Conservation (phyloP, 35 echinoderm and acorn worm genomes). For the Strongylocentrotus purpuratus region DNA sequence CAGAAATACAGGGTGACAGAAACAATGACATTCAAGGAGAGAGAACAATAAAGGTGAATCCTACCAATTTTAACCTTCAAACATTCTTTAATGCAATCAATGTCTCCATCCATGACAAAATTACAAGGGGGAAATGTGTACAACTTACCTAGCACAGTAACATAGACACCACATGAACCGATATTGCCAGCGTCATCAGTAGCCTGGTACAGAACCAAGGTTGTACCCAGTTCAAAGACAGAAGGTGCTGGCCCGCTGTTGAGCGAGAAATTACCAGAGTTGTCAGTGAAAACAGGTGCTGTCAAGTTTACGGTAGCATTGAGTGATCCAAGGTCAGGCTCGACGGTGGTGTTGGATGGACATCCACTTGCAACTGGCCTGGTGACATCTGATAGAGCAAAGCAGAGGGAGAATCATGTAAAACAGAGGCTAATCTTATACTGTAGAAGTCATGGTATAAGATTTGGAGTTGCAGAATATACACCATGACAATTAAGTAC, state of each 20-base stretch:
- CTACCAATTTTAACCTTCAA: too few relatives aligned
- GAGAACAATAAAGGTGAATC: too few relatives aligned
- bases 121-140: slow-evolving; percentile 37
- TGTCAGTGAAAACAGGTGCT: slow-evolving; percentile 31
- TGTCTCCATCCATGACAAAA: neutral
- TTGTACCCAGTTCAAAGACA: slow-evolving; percentile 16
- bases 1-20: neutral
- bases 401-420: neutral
- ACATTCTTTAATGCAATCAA: neutral
- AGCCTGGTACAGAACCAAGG: slow-evolving; percentile 58
- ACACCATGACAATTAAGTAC: too few relatives aligned
- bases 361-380: slow-evolving; percentile 36
- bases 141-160: slow-evolving; percentile 57
- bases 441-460: too few relatives aligned
- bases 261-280: neutral
- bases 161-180: slow-evolving; percentile 33
- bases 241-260: neutral
- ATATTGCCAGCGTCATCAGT: slow-evolving; percentile 46
- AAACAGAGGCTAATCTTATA: too few relatives aligned
- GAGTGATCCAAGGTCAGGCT: slow-evolving; percentile 32
- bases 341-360: slow-evolving; percentile 26
- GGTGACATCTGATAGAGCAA: neutral
- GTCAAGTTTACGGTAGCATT: slow-evolving; percentile 53
- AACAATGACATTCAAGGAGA: too few relatives aligned
- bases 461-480: too few relatives aligned